Base-by-base conservation (phyloP, 2,888 invertebrate species). In the Apeira syringaria region DNA sequence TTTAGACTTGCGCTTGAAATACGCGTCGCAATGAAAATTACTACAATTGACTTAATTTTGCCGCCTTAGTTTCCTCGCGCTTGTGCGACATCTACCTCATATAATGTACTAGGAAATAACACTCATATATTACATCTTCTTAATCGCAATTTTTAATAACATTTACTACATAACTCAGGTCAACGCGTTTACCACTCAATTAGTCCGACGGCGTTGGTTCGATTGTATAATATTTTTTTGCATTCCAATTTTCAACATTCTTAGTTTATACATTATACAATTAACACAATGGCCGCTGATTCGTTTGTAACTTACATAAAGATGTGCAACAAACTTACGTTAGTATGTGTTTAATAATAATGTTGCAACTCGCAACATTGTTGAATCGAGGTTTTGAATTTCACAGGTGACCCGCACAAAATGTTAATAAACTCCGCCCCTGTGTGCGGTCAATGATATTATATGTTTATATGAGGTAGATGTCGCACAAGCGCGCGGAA, bases 261-360 rank as follows among this genome's bases (percentile, higher is more conserved):
- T 42, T 30, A 51, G 59, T 61, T 64, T 64, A 72, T 71, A 70
- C 70, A 60, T 64, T 64, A 72, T 71, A 70, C 70, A 74, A 70
- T 80, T 77, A 70, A 64, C 67, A 80, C 81, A 81, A 84, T 81
- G 72, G 64, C 52, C 41, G 56, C 54, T 74, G 74, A 74, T 72
- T 73, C 60, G 61, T 64, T 60, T 67, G 60, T 62, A 50, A 51
- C 62, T 83, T 83, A 75, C 75, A 72, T 77, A 77, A 81, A 71
- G 57, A 56, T 67, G 63, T 63, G 63, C 61, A 71, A 72, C 70
- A 65, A 61, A 55, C 56, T 47, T 30, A 26, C 20, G 10, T 77
- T 75, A 81, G 80, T 78, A 68, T 63, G 50, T 76, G 80, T 78
- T 81, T 78, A 67, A 73, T n/a, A n/a, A n/a, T n/a, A n/a, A n/a